Conservation (phyloP, 1,140 invertebrate species). For the Orchesella cincta region DNA sequence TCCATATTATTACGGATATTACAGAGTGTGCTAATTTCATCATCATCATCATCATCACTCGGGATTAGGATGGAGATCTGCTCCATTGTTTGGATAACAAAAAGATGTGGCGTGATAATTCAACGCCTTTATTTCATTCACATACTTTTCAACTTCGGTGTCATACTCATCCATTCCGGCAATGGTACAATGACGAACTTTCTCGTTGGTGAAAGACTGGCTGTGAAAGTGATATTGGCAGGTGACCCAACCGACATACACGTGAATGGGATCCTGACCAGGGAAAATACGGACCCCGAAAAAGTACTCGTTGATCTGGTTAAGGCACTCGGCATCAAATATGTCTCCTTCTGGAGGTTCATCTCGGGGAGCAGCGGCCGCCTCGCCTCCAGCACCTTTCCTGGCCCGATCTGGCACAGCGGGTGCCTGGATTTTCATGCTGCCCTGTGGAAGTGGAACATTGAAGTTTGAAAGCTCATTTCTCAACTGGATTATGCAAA, state of each 20-base stretch:
- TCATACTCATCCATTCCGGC: constrained; percentile 78
- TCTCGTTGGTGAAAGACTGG: constrained; percentile 85
- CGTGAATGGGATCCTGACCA: constrained; percentile 86
- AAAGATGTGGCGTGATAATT: too few species aligned
- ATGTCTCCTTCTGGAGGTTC: constrained; percentile 67
- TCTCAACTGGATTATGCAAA: background rate
- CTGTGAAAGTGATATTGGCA: constrained; percentile 90
- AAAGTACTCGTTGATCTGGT: constrained; percentile 96
- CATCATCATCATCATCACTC: too few species aligned
- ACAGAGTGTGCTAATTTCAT: too few species aligned
- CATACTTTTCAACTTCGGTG: constrained; percentile 70
- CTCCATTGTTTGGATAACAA: too few species aligned
- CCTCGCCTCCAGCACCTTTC: constrained; percentile 47
- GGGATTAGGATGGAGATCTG: too few species aligned
- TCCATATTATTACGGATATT: too few species aligned
- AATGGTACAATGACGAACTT: constrained; percentile 83
- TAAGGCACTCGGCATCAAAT: constrained; percentile 81
- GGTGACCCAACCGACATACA: constrained; percentile 99
- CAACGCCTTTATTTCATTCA: too few species aligned
- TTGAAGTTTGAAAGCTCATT: constrained; percentile 25
- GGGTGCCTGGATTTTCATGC: constrained; percentile 67
- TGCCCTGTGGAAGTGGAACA: constrained; percentile 60
- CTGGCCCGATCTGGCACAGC: constrained; percentile 66
- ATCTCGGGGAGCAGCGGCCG: constrained; percentile 58
- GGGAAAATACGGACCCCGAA: constrained; percentile 86